These are phyloP conservation scores for Hirudinaria manillensis DNA, from an alignment of 2,888 invertebrate genomes.

Conservation along the genomic window DNA sequence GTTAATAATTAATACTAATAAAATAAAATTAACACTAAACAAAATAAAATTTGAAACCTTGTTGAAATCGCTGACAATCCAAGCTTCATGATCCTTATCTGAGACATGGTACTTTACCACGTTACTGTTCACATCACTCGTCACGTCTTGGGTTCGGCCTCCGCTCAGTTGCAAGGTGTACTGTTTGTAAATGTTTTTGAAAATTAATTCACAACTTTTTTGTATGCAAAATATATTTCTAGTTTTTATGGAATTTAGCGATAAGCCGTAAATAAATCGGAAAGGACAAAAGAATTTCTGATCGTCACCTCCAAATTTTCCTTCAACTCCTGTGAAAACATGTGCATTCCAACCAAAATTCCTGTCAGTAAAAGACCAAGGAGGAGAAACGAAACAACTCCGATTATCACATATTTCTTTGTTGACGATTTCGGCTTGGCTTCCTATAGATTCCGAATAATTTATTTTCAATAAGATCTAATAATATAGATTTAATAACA, in stretches of 20 bases:
- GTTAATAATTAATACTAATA: too few species aligned
- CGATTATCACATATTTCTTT: conserved; percentile 30
- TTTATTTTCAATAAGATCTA: too few species aligned
- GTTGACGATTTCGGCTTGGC: background rate
- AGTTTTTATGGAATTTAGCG: too few species aligned
- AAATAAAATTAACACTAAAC: too few species aligned
- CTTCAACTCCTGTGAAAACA: background rate
- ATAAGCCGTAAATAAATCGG: too few species aligned
- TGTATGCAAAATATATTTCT: too few species aligned
- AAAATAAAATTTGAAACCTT: conserved; percentile 10
- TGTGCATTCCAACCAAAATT: conserved; percentile 29
- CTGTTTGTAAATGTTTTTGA: background rate
- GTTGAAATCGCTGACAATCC: conserved; percentile 30
- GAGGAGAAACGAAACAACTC: background rate
- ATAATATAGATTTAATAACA: too few species aligned
- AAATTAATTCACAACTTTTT: too few species aligned
- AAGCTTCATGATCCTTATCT: conserved; percentile 22
- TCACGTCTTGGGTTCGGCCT: conserved; percentile 25
- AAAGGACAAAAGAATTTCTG: too few species aligned
- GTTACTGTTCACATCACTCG: conserved; percentile 21
- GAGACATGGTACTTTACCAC: conserved; percentile 21
- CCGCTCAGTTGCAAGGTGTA: background rate
- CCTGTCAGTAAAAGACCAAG: conserved; percentile 3
- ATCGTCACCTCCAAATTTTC: conserved; percentile 9
- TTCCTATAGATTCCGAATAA: too few species aligned